phyloP scores from a whole-genome alignment of 2,888 invertebrate species.

The Podotricha telesiphe region DNA sequence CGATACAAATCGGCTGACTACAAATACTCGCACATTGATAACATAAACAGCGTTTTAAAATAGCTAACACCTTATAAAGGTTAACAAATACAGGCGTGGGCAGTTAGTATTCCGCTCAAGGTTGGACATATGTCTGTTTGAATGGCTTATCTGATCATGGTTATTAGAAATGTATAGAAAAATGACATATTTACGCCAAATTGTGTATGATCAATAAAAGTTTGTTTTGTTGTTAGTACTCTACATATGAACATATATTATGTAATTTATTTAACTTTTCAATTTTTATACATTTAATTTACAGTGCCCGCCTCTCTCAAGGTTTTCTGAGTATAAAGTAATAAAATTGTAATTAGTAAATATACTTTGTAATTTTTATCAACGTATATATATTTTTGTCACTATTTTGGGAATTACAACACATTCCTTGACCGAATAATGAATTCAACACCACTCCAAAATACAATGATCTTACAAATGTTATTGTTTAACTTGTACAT shows the following conservation, averaged over 20 bases:
- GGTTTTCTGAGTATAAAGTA: conserved; percentile 16
- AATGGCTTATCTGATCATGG: conserved; percentile 54
- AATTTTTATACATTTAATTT: background rate
- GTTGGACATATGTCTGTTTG: conserved; percentile 54
- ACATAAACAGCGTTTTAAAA: conserved; percentile 36
- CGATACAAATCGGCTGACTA: background rate
- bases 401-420: conserved; percentile 46
- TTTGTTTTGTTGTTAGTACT: too few relatives aligned
- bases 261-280: background rate
- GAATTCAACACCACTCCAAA: conserved; percentile 46
- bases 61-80: conserved; percentile 44
- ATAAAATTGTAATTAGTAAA: conserved; percentile 13
- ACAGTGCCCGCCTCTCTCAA: conserved; percentile 4
- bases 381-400: conserved; percentile 5
- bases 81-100: conserved; percentile 65
- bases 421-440: conserved; percentile 56
- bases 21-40: conserved; percentile 9
- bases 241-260: too few relatives aligned
- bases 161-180: conserved; percentile 23
- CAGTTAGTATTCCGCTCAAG: conserved; percentile 62
- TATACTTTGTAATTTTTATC: background rate
- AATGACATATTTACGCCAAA: conserved; percentile 38
- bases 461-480: conserved; percentile 54
- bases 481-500: conserved; percentile 46
- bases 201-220: too few relatives aligned